Evolutionary conservation across 1,140 invertebrate genomes (phyloP).

Genomic region (Riptortus pedestris): DNA sequence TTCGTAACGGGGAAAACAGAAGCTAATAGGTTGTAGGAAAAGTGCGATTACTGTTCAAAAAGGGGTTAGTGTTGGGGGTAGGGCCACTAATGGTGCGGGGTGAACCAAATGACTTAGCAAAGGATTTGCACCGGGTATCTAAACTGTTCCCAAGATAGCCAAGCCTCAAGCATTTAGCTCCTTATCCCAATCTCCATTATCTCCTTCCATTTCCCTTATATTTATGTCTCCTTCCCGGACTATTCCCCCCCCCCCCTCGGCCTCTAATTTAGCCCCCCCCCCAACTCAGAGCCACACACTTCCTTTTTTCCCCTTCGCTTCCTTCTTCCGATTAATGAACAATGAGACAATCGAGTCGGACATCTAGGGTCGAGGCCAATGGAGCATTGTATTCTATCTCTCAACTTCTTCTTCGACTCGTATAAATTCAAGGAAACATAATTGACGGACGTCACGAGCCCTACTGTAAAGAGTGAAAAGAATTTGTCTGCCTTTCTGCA

Average conservation of each 20-base stretch:
- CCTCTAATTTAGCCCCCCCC: conserved; percentile 14
- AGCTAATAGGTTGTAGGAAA: too few relatives aligned
- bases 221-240: conserved; percentile 14
- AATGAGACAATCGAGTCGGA: background rate
- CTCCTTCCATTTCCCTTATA: conserved; percentile 16
- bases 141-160: conserved; percentile 16
- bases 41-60: conserved; percentile 1
- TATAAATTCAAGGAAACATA: too few relatives aligned
- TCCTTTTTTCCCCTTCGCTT: background rate
- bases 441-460: too few relatives aligned
- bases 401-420: too few relatives aligned
- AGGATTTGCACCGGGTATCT: conserved; percentile 16
- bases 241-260: background rate
- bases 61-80: background rate
- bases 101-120: conserved; percentile 14
- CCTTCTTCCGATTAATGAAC: background rate
- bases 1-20: too few relatives aligned
- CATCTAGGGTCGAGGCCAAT: too few relatives aligned
- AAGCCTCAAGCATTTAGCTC: conserved; percentile 14
- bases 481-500: too few relatives aligned
- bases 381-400: too few relatives aligned
- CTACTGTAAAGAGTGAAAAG: too few relatives aligned
- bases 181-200: conserved; percentile 13
- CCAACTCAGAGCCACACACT: background rate
- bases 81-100: background rate